phyloP scores from a whole-genome alignment of 2,888 invertebrate species.

The Sussaba pulchella region DNA sequence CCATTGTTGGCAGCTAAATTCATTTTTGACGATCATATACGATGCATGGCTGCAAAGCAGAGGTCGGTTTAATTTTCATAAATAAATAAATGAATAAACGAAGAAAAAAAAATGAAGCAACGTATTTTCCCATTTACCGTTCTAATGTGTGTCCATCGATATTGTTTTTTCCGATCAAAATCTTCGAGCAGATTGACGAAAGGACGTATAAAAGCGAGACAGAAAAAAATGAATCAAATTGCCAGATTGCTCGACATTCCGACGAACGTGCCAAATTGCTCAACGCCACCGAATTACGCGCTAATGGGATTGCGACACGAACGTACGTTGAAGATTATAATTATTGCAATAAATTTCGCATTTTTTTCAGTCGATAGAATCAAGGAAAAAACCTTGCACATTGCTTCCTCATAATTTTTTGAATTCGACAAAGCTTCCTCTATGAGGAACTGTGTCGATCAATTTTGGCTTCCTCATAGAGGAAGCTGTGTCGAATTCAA shows the following conservation, averaged over 20 bases:
- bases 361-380: background rate
- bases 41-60: constrained; percentile 99
- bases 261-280: constrained; percentile 81
- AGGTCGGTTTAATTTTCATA: constrained; percentile 87
- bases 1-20: constrained; percentile 96
- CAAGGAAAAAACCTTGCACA: no score
- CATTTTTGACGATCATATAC: constrained; percentile 99
- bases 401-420: no score
- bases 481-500: no score
- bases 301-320: constrained; percentile 80
- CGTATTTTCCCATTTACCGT: background rate
- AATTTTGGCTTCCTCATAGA: no score
- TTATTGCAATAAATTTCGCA: background rate
- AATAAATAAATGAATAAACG: no score
- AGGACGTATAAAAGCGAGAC: constrained; percentile 96
- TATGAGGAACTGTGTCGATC: no score
- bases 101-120: no score
- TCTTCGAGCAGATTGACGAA: constrained; percentile 83
- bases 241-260: constrained; percentile 95
- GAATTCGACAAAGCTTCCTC: no score
- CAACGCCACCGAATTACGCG: constrained; percentile 82
- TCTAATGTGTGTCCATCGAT: background rate
- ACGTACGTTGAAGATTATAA: constrained; percentile 74
- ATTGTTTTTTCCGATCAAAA: background rate
- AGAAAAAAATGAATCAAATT: constrained; percentile 98